These are phyloP conservation scores for Castor canadensis DNA, from an alignment of 2,113 vertebrate genomes.

Conservation along the genomic window DNA sequence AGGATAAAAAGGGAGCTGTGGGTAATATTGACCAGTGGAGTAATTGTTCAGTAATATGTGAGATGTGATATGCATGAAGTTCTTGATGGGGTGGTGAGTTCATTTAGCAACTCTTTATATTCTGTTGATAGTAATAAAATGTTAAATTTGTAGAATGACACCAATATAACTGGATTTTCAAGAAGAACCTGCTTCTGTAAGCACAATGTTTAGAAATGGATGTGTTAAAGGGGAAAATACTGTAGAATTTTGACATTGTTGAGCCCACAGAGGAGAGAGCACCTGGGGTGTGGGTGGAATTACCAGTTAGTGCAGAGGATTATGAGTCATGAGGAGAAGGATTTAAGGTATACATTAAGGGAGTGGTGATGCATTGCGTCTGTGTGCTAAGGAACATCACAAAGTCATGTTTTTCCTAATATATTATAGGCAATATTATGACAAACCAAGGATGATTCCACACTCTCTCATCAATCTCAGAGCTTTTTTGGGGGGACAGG, in stretches of 20 bases:
- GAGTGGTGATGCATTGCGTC: neutral
- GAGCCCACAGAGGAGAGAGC: neutral
- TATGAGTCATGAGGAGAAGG: neutral
- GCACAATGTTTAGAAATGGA: neutral
- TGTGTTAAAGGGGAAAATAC: neutral
- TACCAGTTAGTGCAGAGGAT: neutral
- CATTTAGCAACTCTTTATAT: neutral
- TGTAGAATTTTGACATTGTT: neutral
- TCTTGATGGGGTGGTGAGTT: neutral
- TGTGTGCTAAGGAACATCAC: neutral
- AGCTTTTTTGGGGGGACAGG: too few relatives aligned
- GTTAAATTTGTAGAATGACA: neutral
- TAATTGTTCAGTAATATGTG: neutral
- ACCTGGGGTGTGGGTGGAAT: neutral
- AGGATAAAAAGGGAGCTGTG: neutral
- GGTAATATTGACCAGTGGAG: neutral
- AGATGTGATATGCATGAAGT: neutral
- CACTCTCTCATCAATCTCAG: neutral
- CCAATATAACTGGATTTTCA: neutral
- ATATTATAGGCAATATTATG: neutral
- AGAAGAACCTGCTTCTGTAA: neutral
- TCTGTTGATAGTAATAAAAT: neutral
- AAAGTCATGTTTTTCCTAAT: neutral
- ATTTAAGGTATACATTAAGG: slow-evolving; percentile 2
- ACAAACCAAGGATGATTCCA: neutral